Base-by-base conservation (phyloP, 2,113 vertebrate genomes). In the Atractosteus spatula region DNA sequence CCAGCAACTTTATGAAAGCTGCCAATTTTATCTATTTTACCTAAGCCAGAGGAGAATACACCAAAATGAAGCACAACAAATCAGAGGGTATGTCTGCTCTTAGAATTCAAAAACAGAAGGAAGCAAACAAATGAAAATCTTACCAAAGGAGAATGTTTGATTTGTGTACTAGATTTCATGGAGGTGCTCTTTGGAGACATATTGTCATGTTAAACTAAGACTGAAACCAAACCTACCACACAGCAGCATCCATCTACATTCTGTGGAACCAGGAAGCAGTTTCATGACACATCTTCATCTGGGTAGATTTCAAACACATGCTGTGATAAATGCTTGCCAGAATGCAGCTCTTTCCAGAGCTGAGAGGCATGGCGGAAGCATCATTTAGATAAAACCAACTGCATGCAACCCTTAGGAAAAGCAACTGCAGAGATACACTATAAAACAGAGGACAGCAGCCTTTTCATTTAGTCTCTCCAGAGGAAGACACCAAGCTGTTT, bases 321-420 rank as follows among this genome's bases (percentile, higher is more conserved):
- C 41, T 54, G 81, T 71, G 84, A 91, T 91, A 88, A 92, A 83
- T 90, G 83, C 70, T 81, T 82, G 81, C 77, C 83, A 86, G 85
- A 88, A 81, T 85, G 85, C 83, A 81, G 84, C 86, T 29, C 29
- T 29, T 81, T 77, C 83, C 86, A 83, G 84, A 80, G 80, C 82
- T n/a, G 82, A 81, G 81, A 87, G 83, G 86, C 86, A 82, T 77
- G 72, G 79, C 29, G 84, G 82, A 83, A 81, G 78, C 73, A 83
- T 83, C 83, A 85, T 90, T 90, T 89, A 90, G 90, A 91, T 92
- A 90, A 91, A 89, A 91, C 86, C 89, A 91, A 91, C 88, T 89
- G 85, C 84, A 84, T 81, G 82, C 82, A 84, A 85, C 82, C 74
- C 75, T 85, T 81, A 76, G 82, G 80, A 90, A 79, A 79, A 82